phyloP scores from a whole-genome alignment of 1,140 invertebrate genomes.

The Eulimnadia texana region DNA sequence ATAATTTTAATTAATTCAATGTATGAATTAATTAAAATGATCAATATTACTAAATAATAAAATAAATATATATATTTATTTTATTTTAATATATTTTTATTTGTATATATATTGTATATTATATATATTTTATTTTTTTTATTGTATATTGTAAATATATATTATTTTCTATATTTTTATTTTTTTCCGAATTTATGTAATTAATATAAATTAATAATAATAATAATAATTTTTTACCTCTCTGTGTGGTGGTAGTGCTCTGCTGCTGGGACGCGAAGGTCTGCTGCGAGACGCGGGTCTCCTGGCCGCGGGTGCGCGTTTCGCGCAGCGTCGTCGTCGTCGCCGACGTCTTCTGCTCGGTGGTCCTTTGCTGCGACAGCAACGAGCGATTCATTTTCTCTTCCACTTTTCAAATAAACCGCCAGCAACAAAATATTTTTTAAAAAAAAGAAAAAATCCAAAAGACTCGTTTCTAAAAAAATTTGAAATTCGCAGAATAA shows the following conservation, averaged over 20 bases:
- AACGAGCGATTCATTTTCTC: not conserved
- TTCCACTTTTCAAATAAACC: not conserved
- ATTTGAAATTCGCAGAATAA: not conserved
- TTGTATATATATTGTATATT: too few relatives aligned
- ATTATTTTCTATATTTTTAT: too few relatives aligned
- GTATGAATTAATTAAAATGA: too few relatives aligned
- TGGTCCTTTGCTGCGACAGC: slow-evolving; percentile 16
- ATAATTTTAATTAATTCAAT: too few relatives aligned
- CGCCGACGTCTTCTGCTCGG: slow-evolving; percentile 2
- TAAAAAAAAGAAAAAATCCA: too few relatives aligned
- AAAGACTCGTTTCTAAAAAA: not conserved
- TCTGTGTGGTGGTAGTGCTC: slow-evolving; percentile 14
- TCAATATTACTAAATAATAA: too few relatives aligned
- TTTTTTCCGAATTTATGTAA: not conserved
- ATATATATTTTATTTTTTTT: too few relatives aligned
- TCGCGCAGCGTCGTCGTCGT: slow-evolving; percentile 14
- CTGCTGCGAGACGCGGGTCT: slow-evolving; percentile 16
- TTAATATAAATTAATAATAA: not conserved
- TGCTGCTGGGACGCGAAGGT: slow-evolving; percentile 17
- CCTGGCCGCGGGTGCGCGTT: slow-evolving; percentile 12
- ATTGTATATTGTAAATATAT: too few relatives aligned
- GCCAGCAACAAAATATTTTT: too few relatives aligned
- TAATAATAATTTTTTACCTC: not conserved
- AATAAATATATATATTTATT: too few relatives aligned
- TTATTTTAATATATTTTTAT: too few relatives aligned